Conservation (phyloP, 2,888 invertebrate species). For the Hypena proboscidalis region DNA sequence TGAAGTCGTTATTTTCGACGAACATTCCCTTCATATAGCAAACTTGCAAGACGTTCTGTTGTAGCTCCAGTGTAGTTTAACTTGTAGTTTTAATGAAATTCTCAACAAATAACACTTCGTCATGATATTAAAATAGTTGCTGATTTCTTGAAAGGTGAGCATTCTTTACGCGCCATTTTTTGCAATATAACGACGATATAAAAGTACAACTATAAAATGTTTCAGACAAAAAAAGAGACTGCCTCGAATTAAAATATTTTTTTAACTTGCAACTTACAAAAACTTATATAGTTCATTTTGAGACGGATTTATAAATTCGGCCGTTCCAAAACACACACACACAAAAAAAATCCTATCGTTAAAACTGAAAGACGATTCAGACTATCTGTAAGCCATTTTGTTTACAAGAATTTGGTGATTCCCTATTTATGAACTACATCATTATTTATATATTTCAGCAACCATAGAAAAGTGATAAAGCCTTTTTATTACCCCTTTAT, state of each 20-base stretch:
- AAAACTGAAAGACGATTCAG: no score
- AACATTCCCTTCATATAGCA: conserved; percentile 5
- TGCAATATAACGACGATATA: conserved; percentile 1
- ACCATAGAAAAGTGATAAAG: conserved; percentile 46
- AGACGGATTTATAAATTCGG: no score
- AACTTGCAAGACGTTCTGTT: conserved; percentile 17
- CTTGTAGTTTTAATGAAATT: conserved; percentile 29
- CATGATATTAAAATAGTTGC: conserved; percentile 13
- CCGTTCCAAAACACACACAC: no score
- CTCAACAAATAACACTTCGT: conserved; percentile 12
- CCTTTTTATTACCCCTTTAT: conserved; percentile 51
- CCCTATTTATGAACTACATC: conserved; percentile 28
- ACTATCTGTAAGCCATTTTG: no score
- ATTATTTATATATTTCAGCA: conserved; percentile 34
- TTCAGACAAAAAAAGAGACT: no score
- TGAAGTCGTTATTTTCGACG: conserved; percentile 27
- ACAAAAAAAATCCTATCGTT: no score
- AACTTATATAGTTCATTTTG: no score
- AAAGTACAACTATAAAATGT: conserved; percentile 1
- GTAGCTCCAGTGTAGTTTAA: conserved; percentile 19
- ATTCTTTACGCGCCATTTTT: neutral
- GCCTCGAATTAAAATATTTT: no score
- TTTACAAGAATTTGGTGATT: conserved; percentile 5
- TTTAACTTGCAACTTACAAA: no score
- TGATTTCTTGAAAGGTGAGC: neutral